Evolutionary conservation across 1,140 invertebrate species (phyloP), one percentile per base, ranked within the genome.

Genomic region (Macrocentrus cingulum): DNA sequence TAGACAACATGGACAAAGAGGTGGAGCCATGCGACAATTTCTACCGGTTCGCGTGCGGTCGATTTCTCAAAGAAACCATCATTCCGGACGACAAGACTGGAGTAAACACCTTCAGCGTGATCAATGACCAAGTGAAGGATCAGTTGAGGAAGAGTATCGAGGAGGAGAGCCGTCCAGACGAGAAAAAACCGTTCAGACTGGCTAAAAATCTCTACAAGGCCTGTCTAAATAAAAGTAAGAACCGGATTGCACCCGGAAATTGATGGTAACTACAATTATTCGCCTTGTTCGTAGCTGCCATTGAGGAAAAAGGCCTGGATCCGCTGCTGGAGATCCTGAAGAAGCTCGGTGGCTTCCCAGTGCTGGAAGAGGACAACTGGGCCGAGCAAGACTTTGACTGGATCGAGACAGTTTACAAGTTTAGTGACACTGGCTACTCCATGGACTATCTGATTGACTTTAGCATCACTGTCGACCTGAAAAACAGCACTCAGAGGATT

Each of bases 391-490:
- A 81, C 1, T 94, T 91, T 75, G 83, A 87, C 41, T 96, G 92
- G 93, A 87, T 87, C 65, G 82, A 92, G 59, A 87, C 87, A 6
- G 87, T 94, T 2, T 93, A 90, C 78, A 88, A 84, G 53, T 94
- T 92, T 78, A 82, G 90, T 15, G 79, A 80, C 45, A 76, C 83
- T 3, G 95, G 94, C 2, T 94, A 92, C 71, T 92, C 90, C 4
- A 88, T 93, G 36, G 92, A 95, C 74, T 95, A 96, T 69, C 88
- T 96, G 68, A 84, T 98, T n/a, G 92, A 95, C 67, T 92, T 97
- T 64, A 93, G 91, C 29, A 88, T 97, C 51, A 86, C 87, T 2
- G 89, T 92, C 5, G 93, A 97, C 78, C 83, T 94, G n/a, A 94
- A 93, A 73, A 96, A 97, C 74, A 92, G 90, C 19, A 91, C 90